These are phyloP conservation scores for Drosophila ohnishii DNA, from an alignment of 1,140 invertebrate genomes.

Conservation along the genomic window DNA sequence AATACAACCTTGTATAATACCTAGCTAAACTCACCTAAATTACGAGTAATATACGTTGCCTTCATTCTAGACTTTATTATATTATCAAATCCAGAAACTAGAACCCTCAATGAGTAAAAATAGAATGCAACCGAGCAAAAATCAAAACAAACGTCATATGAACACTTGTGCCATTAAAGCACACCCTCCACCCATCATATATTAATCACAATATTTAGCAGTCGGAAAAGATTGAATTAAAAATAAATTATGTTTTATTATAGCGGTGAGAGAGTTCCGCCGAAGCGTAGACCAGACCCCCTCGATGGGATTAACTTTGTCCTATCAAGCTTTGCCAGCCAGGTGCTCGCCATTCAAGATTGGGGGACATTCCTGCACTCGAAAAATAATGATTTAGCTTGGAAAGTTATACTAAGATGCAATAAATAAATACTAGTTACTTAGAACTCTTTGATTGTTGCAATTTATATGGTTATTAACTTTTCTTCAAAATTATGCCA, in stretches of 20 bases:
- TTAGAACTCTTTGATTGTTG: not conserved
- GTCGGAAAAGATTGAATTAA: constrained; percentile 20
- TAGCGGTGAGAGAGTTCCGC: not conserved
- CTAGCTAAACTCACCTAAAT: not conserved
- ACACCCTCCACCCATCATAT: constrained; percentile 5
- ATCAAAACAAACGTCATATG: constrained; percentile 24
- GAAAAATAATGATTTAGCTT: constrained; percentile 5
- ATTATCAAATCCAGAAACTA: not conserved
- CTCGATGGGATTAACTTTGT: constrained; percentile 2
- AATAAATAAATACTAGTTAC: not conserved
- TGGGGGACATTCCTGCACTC: constrained; percentile 5
- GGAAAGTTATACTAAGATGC: not conserved
- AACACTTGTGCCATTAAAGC: constrained; percentile 10
- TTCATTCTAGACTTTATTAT: not conserved
- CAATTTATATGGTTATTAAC: too few relatives aligned
- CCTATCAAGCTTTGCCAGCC: constrained; percentile 5
- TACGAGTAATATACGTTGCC: not conserved
- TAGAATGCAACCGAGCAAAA: not conserved
- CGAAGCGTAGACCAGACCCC: constrained; percentile 16
- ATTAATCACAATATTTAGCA: constrained; percentile 6
- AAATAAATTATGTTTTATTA: constrained; percentile 44
- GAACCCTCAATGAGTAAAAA: not conserved
- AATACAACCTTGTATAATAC: not conserved
- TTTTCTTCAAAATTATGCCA: not conserved
- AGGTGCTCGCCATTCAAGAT: constrained; percentile 14